Evolutionary conservation across 2,888 invertebrate species (phyloP).

Genomic region (Xestoiulus laeticollis): DNA sequence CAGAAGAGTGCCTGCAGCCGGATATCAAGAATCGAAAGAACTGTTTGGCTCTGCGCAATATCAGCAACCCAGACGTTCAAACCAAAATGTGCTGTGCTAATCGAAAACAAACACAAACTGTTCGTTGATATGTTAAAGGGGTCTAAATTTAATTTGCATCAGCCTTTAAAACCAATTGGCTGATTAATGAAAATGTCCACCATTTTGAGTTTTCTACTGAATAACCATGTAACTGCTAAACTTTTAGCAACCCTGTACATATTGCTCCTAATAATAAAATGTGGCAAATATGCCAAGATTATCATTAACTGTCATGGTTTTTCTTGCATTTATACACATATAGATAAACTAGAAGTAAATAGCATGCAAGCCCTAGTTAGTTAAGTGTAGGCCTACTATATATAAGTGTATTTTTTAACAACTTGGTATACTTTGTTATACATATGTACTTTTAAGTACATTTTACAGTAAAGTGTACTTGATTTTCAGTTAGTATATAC

Average conservation of each 20-base stretch:
- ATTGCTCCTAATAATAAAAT: not conserved
- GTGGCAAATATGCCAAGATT: not conserved
- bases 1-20: not conserved
- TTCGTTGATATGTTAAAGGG: not conserved
- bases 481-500: no score
- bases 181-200: not conserved
- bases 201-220: not conserved
- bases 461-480: no score
- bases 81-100: not conserved
- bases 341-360: no score
- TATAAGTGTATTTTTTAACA: no score
- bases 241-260: not conserved
- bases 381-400: no score
- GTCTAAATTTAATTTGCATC: not conserved
- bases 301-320: not conserved
- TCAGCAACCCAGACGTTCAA: not conserved
- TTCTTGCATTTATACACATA: not conserved
- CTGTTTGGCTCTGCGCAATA: not conserved
- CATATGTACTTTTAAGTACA: no score
- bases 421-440: no score
- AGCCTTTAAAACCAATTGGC: not conserved
- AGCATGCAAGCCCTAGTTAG: no score
- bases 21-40: slow-evolving; percentile 15
- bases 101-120: not conserved
- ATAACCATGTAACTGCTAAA: not conserved